phyloP scores from a whole-genome alignment of 2,113 vertebrate genomes.

The Nothocercus nigrocapillus region DNA sequence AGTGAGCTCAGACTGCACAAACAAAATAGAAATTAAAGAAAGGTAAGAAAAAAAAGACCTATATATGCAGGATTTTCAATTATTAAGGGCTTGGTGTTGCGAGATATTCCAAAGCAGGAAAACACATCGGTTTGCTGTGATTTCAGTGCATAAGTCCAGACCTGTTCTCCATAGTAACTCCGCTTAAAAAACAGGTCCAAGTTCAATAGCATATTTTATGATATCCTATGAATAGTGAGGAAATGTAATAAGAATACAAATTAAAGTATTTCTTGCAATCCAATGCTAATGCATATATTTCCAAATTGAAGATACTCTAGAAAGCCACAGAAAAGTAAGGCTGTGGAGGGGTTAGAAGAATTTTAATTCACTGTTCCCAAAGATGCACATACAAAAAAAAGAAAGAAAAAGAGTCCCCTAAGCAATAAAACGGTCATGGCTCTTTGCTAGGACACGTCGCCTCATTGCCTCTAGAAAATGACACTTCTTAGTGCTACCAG shows the following conservation, averaged over 20 bases:
- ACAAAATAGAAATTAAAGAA: neutral
- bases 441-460: neutral
- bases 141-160: neutral
- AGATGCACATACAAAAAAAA: neutral
- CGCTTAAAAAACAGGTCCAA: neutral
- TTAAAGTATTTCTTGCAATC: neutral
- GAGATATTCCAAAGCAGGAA: neutral
- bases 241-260: neutral
- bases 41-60: fast-evolving
- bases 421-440: fast-evolving
- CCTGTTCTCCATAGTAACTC: neutral
- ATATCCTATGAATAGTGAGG: neutral
- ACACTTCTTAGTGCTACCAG: neutral
- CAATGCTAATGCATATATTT: neutral
- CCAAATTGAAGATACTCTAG: neutral
- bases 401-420: neutral
- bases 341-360: neutral
- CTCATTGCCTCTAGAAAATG: neutral
- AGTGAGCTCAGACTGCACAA: neutral
- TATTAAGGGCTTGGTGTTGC: neutral
- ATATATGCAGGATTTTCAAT: neutral
- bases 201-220: neutral
- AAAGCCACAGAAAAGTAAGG: neutral
- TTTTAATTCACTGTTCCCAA: neutral
- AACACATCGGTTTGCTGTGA: neutral